Evolutionary conservation across 2,888 invertebrate genomes (phyloP).

Genomic region (Thera britannica): DNA sequence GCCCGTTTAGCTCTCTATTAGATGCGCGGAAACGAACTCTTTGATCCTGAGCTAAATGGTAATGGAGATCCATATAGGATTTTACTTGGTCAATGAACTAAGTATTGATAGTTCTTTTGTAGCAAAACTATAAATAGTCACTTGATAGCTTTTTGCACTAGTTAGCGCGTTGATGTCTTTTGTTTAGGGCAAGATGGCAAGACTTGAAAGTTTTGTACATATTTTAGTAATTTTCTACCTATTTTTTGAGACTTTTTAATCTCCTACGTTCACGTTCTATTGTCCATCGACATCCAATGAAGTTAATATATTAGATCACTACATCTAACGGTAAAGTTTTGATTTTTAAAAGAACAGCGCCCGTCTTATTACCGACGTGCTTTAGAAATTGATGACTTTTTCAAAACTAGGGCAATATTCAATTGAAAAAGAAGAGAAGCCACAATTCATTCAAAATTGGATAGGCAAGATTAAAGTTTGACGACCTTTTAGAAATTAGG

Average conservation of each 20-base stretch:
- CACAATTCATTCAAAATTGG: too few species aligned
- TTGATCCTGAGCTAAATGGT: conserved; percentile 22
- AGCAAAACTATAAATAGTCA: neutral
- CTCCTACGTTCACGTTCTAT: too few species aligned
- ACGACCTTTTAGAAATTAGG: neutral
- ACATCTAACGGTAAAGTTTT: conserved; percentile 25
- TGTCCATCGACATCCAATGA: too few species aligned
- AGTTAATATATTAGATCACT: neutral
- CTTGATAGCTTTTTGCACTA: neutral
- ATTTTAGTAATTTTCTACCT: too few species aligned
- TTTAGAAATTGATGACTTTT: neutral
- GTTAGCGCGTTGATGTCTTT: conserved; percentile 24
- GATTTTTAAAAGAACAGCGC: neutral
- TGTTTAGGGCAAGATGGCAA: neutral
- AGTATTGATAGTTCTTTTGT: neutral
- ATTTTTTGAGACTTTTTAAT: too few species aligned
- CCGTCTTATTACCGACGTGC: neutral
- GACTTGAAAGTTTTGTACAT: too few species aligned
- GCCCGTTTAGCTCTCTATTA: conserved; percentile 41
- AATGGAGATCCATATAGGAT: conserved; percentile 19
- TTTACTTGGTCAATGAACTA: neutral
- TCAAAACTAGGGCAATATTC: too few species aligned
- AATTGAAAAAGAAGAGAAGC: too few species aligned
- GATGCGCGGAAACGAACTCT: conserved; percentile 26
- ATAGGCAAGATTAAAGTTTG: too few species aligned